Conservation (phyloP, 2,888 invertebrate genomes). For the Notodonta dromedarius region DNA sequence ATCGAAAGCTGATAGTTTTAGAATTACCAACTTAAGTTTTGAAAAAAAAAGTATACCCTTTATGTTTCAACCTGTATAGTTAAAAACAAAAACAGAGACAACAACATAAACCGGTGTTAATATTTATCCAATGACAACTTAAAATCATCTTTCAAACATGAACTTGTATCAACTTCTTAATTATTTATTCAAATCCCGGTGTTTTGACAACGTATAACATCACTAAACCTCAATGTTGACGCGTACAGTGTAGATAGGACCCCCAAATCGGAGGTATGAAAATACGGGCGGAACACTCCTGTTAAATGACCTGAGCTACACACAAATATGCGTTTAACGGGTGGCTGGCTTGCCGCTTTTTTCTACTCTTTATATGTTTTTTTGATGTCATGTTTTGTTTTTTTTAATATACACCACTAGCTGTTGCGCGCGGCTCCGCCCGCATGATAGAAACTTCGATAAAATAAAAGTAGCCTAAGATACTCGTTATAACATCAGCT, state of each 20-base stretch:
- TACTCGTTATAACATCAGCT: no score
- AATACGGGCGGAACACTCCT: conserved; percentile 9
- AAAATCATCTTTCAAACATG: no score
- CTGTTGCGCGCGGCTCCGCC: no score
- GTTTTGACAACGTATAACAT: not conserved
- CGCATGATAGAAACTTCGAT: no score
- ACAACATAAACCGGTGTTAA: no score
- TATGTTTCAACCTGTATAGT: no score
- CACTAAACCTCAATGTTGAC: conserved; percentile 8
- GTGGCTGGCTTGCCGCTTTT: conserved; percentile 25
- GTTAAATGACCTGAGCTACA: conserved; percentile 40
- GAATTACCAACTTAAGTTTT: no score
- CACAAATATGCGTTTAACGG: conserved; percentile 26
- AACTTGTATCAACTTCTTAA: not conserved
- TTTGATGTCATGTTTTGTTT: conserved; percentile 9
- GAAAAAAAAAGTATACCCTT: no score
- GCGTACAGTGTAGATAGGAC: not conserved
- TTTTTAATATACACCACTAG: not conserved
- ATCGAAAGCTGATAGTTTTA: no score
- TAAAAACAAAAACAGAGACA: no score
- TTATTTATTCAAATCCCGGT: conserved; percentile 1
- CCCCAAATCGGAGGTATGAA: conserved; percentile 2
- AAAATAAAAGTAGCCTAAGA: no score
- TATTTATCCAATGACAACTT: no score
- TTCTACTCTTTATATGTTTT: conserved; percentile 18